Percentiles rank a stretch among this genome's conserved stretches.
These are phyloP conservation scores for Talpa occidentalis DNA, from an alignment of 2,113 vertebrate genomes.

Conservation along the genomic window DNA sequence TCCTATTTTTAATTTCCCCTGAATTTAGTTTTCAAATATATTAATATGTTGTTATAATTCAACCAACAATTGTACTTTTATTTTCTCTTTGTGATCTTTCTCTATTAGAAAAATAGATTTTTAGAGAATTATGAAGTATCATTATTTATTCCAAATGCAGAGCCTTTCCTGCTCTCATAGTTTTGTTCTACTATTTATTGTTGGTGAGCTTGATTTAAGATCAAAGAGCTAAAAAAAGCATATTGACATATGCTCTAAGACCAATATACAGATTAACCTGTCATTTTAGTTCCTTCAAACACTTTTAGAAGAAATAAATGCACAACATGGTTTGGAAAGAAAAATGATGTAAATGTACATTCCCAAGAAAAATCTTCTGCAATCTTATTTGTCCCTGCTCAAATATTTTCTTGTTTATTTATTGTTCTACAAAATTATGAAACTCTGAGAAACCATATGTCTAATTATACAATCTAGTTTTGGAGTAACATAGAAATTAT, in stretches of 20 bases:
- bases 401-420: constrained; percentile 67
- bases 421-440: constrained; percentile 64
- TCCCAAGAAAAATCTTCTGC: constrained; percentile 73
- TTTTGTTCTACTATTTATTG: constrained; percentile 74
- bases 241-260: no score
- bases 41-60: neutral
- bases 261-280: constrained; percentile 79
- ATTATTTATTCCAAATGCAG: constrained; percentile 49
- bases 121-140: constrained; percentile 26
- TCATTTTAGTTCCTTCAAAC: constrained; percentile 76
- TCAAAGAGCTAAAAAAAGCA: constrained; percentile 65
- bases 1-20: neutral
- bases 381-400: constrained; percentile 77
- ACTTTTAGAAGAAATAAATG: constrained; percentile 80
- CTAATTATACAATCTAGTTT: constrained; percentile 66
- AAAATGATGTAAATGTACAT: constrained; percentile 75
- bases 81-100: neutral
- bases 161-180: constrained; percentile 67
- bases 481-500: constrained; percentile 53
- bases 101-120: constrained; percentile 4
- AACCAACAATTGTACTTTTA: neutral
- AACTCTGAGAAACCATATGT: constrained; percentile 59
- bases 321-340: constrained; percentile 80
- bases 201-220: constrained; percentile 69
- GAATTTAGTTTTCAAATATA: neutral